These are phyloP conservation scores for Chelonus insularis DNA, from an alignment of 1,140 invertebrate species.

Conservation along the genomic window DNA sequence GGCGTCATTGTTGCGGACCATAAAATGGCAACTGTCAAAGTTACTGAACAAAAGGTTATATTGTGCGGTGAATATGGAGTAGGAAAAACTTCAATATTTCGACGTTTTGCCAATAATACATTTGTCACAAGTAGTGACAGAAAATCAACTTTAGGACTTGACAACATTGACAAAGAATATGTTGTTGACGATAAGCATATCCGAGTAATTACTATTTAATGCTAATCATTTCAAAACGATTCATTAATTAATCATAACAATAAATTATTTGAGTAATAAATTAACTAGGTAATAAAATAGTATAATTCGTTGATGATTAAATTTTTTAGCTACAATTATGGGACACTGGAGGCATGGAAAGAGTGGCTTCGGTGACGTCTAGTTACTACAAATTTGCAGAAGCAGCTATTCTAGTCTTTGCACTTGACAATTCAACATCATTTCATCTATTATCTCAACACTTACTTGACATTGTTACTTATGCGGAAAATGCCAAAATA, in stretches of 20 bases:
- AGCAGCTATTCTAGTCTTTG: slow-evolving; percentile 87
- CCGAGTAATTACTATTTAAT: slow-evolving; percentile 64
- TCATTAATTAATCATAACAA: no score
- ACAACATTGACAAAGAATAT: slow-evolving; percentile 85
- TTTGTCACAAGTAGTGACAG: slow-evolving; percentile 80
- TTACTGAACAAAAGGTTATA: slow-evolving; percentile 91
- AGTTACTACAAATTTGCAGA: slow-evolving; percentile 94
- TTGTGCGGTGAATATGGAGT: slow-evolving; percentile 94
- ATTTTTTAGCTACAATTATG: slow-evolving; percentile 80
- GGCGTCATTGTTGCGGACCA: no score
- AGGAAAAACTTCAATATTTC: slow-evolving; percentile 90
- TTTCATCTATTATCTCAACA: slow-evolving; percentile 91
- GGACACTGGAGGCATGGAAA: slow-evolving; percentile 93
- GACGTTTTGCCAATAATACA: slow-evolving; percentile 85
- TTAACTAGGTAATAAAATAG: not conserved
- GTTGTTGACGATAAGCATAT: slow-evolving; percentile 74
- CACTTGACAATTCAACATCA: slow-evolving; percentile 85
- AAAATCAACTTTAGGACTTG: slow-evolving; percentile 87
- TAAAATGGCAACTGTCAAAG: slow-evolving; percentile 77
- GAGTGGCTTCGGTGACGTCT: slow-evolving; percentile 89
- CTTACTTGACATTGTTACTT: slow-evolving; percentile 86
- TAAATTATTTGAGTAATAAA: not conserved
- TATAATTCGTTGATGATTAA: slow-evolving; percentile 18
- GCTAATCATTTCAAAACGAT: not conserved
- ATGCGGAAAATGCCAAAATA: slow-evolving; percentile 92